Evolutionary conservation across 1,140 invertebrate genomes (phyloP), one percentile per base, ranked within the genome.

Genomic region (Papilio helenus): DNA sequence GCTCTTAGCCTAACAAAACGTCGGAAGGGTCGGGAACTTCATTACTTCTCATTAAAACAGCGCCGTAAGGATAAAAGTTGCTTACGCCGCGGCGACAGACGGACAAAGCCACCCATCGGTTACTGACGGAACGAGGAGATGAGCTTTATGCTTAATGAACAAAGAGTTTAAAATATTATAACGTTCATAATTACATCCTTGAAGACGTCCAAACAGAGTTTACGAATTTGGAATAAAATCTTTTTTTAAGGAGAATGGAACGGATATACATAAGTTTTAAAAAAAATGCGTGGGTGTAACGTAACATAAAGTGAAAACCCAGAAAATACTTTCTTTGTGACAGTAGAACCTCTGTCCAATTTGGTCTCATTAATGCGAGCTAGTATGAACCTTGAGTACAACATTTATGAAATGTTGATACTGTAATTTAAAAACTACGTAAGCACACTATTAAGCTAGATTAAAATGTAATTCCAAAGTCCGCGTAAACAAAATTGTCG

Each of bases 11-110:
- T 90, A 92, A 91, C 88, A 91, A 91, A 93, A 91, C 88, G 87
- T 86, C 83, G 76, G 84, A 81, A 82, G 84, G 90, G 87, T 86
- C 85, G 85, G 85, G 76, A 87, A 88, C 89, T 92, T 92, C 92
- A 93, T 94, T 93, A 93, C 81, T 93, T 91, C 86, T 93, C 89
- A 92, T 94, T 94, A 93, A 89, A 90, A 91, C 84, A 89, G 85
- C 88, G 84, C 89, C 86, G 85, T 86, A 86, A 88, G 88, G 88
- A 91, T 93, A 88, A 87, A 91, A 92, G 87, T 92, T 92, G 87
- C 88, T 93, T 93, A 89, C 90, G 91, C 87, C 89, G 85, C 82
- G 81, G 88, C 91, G 90, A 92, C 92, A 92, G 87, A 90, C 90
- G 88, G 83, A 88, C 85, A 87, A 88, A 87, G 89, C 86, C 84